A percentile compares a stretch with the other conserved stretches of the same genome.
Evolutionary conservation across 1,140 invertebrate species (phyloP).

Genomic region (Globodera rostochiensis): DNA sequence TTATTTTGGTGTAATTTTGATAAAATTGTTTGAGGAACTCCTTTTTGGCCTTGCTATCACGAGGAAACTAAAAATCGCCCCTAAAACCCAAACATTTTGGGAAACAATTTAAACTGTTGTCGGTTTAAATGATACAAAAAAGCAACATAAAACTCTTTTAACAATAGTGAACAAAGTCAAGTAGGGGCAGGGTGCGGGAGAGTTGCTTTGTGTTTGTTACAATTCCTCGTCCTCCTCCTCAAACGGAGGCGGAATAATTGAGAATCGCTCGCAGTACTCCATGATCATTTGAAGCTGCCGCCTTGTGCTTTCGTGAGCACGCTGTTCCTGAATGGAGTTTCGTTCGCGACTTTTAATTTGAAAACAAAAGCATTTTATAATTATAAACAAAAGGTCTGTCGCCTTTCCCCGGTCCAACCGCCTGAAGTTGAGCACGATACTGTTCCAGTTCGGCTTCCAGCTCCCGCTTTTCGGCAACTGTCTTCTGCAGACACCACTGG

Average conservation of each 20-base stretch:
- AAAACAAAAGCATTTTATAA: not conserved
- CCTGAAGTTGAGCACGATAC: constrained; percentile 43
- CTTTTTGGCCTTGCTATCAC: no score
- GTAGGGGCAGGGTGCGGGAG: not conserved
- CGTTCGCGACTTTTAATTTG: not conserved
- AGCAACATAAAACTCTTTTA: not conserved
- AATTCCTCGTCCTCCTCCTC: constrained; percentile 43
- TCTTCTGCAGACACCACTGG: constrained; percentile 49
- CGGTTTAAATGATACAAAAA: not conserved
- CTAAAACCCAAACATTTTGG: no score
- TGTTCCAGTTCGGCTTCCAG: constrained; percentile 48
- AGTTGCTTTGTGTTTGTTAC: constrained; percentile 13
- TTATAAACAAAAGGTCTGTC: constrained; percentile 5
- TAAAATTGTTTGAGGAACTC: no score
- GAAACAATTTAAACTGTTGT: no score
- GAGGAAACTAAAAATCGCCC: no score
- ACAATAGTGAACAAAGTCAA: no score
- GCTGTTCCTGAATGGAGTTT: constrained; percentile 45
- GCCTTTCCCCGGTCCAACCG: constrained; percentile 32
- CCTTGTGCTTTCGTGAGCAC: constrained; percentile 54
- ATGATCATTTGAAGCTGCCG: constrained; percentile 43
- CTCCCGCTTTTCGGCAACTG: constrained; percentile 51
- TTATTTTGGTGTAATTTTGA: no score
- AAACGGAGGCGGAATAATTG: constrained; percentile 30
- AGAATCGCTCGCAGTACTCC: constrained; percentile 41